Conservation (phyloP, 2,113 vertebrate species). For the Capricornis sumatraensis region DNA sequence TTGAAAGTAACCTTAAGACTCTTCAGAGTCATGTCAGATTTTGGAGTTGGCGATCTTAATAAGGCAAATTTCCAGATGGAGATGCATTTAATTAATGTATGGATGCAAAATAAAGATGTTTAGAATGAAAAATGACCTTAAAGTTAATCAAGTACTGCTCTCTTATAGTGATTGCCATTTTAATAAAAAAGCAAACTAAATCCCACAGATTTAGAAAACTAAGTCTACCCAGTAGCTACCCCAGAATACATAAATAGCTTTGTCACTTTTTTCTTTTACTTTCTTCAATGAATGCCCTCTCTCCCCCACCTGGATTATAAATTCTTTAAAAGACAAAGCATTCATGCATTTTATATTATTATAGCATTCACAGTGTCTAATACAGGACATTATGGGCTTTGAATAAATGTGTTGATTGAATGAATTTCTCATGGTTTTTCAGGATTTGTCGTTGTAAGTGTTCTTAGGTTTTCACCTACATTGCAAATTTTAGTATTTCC, state of each 20-base stretch:
- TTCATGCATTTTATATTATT: neutral
- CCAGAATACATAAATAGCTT: neutral
- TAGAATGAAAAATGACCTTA: neutral
- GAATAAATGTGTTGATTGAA: neutral
- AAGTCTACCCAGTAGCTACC: neutral
- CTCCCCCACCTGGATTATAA: neutral
- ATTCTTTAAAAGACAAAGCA: conserved; percentile 9
- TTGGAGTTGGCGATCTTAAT: neutral
- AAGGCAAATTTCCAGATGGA: neutral
- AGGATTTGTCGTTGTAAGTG: neutral
- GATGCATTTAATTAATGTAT: neutral
- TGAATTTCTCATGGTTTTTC: neutral
- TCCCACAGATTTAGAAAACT: neutral
- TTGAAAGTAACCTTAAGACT: neutral
- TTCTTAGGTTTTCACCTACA: neutral
- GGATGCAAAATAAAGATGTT: neutral
- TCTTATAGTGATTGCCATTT: conserved; percentile 10
- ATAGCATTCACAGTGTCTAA: neutral
- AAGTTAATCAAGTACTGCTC: neutral
- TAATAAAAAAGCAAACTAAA: neutral
- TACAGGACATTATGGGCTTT: neutral
- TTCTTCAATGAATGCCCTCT: neutral
- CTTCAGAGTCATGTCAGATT: neutral
- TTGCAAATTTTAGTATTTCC: neutral
- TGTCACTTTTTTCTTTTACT: neutral